Base-by-base conservation (phyloP, 2,113 vertebrate genomes). In the Oceanodroma tethys region DNA sequence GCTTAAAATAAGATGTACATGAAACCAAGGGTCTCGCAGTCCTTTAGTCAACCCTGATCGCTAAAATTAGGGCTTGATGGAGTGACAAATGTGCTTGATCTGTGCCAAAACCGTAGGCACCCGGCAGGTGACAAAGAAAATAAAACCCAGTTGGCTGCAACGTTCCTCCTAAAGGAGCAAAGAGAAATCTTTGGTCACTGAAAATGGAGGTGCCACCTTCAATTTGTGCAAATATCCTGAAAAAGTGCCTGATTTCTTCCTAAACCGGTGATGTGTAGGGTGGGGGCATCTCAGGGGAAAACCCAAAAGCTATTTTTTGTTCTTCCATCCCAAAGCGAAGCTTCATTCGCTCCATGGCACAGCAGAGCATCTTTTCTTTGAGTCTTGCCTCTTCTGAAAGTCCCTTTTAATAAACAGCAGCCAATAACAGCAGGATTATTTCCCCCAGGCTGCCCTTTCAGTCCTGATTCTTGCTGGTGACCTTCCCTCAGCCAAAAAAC, bases 41-140 rank as follows among this genome's bases (percentile, higher is more conserved):
- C 79, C 70, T 88, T 47, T 58, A 67, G 66, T 82, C 79, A 93
- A 43, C 52, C 52, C 60, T 0, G 1, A 34, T 36, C 1, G 81
- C 96, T 95, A 95, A 95, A 95, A 93, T 96, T 95, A 90, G 94
- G 79, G 62, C 71, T 79, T 93, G 94, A 75, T 58, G 50, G 78
- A 67, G 85, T 67, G 88, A 80, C 86, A 92, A 80, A 88, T 96
- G 86, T 48, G 63, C 73, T 70, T 7, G 59, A 43, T 80, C 58
- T 16, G 4, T 93, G 94, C 91, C 94, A 92, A 80, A 94, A 80
- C n/a, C 2, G 10, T 38, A 30, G 86, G 53, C 62, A 72, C 30
- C 25, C 3, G 0, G 45, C 73, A 50, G 76, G 89, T 84, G 94
- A 94, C 72, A 43, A 63, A 86, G 55, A 50, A 90, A 90, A 81